These are phyloP conservation scores for Dicaeum eximium DNA, from an alignment of 2,113 vertebrate genomes.

Conservation along the genomic window DNA sequence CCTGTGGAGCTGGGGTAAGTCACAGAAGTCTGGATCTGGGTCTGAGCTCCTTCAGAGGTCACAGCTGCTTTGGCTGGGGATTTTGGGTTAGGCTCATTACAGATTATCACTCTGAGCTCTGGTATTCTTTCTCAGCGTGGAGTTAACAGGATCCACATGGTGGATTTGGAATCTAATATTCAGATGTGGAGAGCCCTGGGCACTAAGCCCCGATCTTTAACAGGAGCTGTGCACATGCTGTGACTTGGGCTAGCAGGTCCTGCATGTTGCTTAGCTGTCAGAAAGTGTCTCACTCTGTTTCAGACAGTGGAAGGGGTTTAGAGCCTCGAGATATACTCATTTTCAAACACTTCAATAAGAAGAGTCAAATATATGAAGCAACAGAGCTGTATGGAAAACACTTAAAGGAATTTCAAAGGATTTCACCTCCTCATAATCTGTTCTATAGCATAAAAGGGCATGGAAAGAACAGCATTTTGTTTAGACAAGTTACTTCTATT, in stretches of 20 bases:
- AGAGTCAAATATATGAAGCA: neutral
- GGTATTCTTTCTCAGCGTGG: neutral
- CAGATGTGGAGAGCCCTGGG: neutral
- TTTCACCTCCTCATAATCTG: neutral
- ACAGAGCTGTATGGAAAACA: neutral
- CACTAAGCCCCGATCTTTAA: neutral
- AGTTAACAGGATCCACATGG: slow-evolving; percentile 28
- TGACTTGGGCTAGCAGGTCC: neutral
- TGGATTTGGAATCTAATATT: slow-evolving; percentile 14
- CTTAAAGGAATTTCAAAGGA: neutral
- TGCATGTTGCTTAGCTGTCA: accelerated
- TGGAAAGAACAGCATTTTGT: neutral
- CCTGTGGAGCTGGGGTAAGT: neutral
- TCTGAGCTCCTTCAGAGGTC: slow-evolving; percentile 6
- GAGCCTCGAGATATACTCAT: neutral
- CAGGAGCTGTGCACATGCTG: neutral
- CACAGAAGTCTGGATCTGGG: neutral
- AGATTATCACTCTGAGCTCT: neutral
- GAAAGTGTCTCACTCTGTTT: neutral
- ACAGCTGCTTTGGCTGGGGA: neutral
- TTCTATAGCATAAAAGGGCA: neutral
- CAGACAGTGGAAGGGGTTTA: neutral
- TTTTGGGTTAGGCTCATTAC: slow-evolving; percentile 9
- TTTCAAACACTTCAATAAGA: neutral
- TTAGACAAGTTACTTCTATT: neutral